Percentiles rank a stretch among this genome's conserved stretches.
Evolutionary conservation across 1,140 invertebrate species (phyloP).

Genomic region (Polypedilum vanderplanki): DNA sequence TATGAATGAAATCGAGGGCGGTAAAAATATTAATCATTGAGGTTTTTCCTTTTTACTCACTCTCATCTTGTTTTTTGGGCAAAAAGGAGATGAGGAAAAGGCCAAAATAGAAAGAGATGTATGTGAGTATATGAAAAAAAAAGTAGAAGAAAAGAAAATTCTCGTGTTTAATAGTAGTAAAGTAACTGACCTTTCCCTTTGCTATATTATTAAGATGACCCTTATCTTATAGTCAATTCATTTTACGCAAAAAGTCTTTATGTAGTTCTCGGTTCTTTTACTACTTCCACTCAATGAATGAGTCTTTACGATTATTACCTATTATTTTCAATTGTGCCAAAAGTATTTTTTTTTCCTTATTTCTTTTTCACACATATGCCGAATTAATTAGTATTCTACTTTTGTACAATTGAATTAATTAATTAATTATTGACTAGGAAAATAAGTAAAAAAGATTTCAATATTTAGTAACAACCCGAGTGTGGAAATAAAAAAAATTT

Average conservation of each 20-base stretch:
- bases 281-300: not conserved
- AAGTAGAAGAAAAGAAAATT: constrained; percentile 15
- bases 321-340: not conserved
- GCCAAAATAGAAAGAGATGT: constrained; percentile 6
- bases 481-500: no score
- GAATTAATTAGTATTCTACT: no score
- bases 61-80: constrained; percentile 13
- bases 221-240: constrained; percentile 22
- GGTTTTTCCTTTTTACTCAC: not conserved
- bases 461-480: no score
- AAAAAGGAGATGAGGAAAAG: not conserved
- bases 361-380: no score
- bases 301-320: constrained; percentile 13
- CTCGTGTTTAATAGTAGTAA: constrained; percentile 23
- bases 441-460: no score
- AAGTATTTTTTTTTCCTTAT: no score
- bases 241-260: constrained; percentile 19
- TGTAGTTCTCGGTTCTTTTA: not conserved
- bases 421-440: no score
- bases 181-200: constrained; percentile 24
- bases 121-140: constrained; percentile 23
- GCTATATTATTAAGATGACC: constrained; percentile 22
- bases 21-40: constrained; percentile 25
- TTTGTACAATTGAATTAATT: no score
- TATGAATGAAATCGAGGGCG: not conserved